Percentiles rank a stretch among this genome's conserved stretches.
Conservation (phyloP, 2,797 vertebrate genomes). For the Tragelaphus eurycerus region DNA sequence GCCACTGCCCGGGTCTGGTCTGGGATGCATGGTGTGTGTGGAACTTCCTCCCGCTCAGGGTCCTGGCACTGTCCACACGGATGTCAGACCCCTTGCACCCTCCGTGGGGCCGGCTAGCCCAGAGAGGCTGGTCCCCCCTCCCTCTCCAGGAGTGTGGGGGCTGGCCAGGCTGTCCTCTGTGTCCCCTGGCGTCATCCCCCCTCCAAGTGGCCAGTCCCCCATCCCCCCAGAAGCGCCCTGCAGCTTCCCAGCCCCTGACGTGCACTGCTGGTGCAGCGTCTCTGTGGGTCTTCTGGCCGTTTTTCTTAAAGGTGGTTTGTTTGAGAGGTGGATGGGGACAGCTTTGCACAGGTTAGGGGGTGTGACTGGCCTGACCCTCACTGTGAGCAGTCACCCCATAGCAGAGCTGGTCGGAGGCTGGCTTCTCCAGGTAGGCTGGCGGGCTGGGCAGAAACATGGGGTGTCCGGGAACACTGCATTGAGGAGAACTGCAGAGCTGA, state of each 20-base stretch:
- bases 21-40: accelerated
- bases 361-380: background rate
- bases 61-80: accelerated
- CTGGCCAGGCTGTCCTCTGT: background rate
- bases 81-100: accelerated
- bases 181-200: accelerated
- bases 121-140: accelerated
- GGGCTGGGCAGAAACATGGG: background rate
- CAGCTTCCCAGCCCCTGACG: background rate
- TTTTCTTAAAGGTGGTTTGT: background rate
- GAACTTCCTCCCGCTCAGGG: accelerated
- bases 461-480: background rate
- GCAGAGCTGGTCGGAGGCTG: background rate
- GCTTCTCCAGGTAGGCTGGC: background rate
- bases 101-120: accelerated
- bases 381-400: accelerated
- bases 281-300: background rate
- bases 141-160: accelerated
- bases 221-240: background rate
- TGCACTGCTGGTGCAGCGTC: accelerated
- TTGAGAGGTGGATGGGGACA: background rate
- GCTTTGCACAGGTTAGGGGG: background rate
- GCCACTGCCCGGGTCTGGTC: accelerated
- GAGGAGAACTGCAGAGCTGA: too few species aligned
- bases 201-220: too few species aligned